Evolutionary conservation across 2,113 vertebrate species (phyloP).

Genomic region (Osmerus eperlanus): DNA sequence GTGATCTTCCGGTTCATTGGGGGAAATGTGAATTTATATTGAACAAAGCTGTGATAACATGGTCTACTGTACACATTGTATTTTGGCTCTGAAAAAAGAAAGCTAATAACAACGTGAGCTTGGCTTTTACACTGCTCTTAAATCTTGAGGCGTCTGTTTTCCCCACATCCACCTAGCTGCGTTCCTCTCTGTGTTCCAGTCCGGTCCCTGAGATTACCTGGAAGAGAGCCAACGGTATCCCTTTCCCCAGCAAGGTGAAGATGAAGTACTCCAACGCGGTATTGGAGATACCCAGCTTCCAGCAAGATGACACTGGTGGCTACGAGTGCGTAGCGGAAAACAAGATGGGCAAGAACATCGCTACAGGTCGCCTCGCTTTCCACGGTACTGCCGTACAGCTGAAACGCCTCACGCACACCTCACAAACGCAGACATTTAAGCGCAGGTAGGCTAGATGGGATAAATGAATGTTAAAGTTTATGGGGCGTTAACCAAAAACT

Average conservation of each 20-base stretch:
- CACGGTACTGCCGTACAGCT: slow-evolving; percentile 73
- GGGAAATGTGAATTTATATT: too few species aligned
- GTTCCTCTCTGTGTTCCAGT: slow-evolving; percentile 62
- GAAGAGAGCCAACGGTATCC: slow-evolving; percentile 86
- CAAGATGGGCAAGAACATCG: slow-evolving; percentile 86
- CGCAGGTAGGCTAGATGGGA: too few species aligned
- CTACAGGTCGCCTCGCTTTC: slow-evolving; percentile 85
- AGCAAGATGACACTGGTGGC: slow-evolving; percentile 87
- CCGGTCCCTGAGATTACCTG: slow-evolving; percentile 92
- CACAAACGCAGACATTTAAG: too few species aligned
- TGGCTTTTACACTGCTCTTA: slow-evolving; percentile 4
- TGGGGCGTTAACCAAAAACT: too few species aligned
- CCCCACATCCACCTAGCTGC: slow-evolving; percentile 11
- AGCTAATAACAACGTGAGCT: too few species aligned
- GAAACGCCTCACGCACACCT: too few species aligned
- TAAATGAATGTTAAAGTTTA: too few species aligned
- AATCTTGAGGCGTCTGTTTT: background rate
- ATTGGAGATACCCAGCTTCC: slow-evolving; percentile 91
- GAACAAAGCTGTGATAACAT: too few species aligned
- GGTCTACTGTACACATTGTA: too few species aligned
- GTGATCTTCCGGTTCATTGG: too few species aligned
- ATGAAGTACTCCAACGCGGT: slow-evolving; percentile 85
- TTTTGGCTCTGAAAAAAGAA: too few species aligned
- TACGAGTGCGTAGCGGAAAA: slow-evolving; percentile 94
- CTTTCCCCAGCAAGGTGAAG: slow-evolving; percentile 86